Evolutionary conservation across 1,140 invertebrate species (phyloP).

Genomic region (Anthonomus grandis): DNA sequence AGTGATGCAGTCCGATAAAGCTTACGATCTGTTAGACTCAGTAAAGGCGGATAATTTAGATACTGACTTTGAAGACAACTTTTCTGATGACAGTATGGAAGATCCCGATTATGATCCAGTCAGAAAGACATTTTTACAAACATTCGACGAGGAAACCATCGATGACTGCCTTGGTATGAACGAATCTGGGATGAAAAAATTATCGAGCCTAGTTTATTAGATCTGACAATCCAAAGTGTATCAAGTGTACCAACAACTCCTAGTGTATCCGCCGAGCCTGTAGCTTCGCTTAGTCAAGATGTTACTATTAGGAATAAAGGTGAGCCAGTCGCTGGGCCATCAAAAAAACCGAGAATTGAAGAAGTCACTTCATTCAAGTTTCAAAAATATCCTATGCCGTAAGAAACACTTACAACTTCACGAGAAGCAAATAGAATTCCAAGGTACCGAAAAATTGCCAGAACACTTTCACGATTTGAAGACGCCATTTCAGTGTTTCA

Average conservation of each 20-base stretch:
- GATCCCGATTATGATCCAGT: too few relatives aligned
- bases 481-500: conserved; percentile 6
- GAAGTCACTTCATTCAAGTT: not conserved
- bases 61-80: too few relatives aligned
- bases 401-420: conserved; percentile 4
- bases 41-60: too few relatives aligned
- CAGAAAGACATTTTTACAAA: too few relatives aligned
- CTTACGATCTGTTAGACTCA: not conserved
- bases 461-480: not conserved
- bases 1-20: not conserved
- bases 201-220: not conserved
- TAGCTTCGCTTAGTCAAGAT: too few relatives aligned
- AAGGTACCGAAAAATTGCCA: conserved; percentile 1
- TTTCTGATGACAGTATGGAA: conserved; percentile 5
- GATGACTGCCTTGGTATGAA: too few relatives aligned
- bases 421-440: conserved; percentile 1
- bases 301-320: too few relatives aligned
- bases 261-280: too few relatives aligned
- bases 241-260: too few relatives aligned
- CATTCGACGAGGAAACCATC: not conserved
- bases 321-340: not conserved
- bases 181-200: not conserved
- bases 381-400: conserved; percentile 2
- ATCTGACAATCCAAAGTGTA: too few relatives aligned
- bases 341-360: too few relatives aligned